Conservation (phyloP, 2,113 vertebrate genomes). For the Anser brachyrhynchus region DNA sequence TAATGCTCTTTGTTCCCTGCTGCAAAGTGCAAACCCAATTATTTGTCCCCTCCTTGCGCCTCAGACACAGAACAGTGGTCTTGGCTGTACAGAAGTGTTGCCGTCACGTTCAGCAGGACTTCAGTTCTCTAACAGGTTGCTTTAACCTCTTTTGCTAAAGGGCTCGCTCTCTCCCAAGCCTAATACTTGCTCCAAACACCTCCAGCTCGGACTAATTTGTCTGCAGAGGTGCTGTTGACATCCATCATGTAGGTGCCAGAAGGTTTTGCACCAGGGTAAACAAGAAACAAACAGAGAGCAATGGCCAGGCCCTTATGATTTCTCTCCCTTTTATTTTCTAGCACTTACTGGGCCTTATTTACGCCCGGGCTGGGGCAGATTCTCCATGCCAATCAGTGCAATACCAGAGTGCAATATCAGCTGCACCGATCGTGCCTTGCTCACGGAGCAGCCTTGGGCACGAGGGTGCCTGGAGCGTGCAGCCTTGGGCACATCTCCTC, state of each 20-base stretch:
- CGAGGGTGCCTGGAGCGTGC: neutral
- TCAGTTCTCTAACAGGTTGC: neutral
- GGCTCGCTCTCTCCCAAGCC: neutral
- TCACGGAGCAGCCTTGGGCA: neutral
- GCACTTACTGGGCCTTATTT: neutral
- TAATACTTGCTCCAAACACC: neutral
- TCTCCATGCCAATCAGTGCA: neutral
- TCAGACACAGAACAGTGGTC: neutral
- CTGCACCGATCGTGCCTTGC: accelerated
- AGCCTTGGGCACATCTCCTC: neutral
- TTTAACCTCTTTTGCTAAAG: neutral
- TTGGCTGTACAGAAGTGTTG: neutral
- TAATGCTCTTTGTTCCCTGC: neutral
- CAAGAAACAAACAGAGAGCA: neutral
- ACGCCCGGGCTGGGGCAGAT: too few species aligned
- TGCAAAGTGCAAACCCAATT: accelerated
- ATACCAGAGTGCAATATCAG: neutral
- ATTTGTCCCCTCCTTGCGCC: neutral
- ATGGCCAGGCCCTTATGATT: neutral
- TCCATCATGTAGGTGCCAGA: neutral
- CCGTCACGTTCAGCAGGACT: neutral
- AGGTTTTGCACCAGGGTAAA: neutral
- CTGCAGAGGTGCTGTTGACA: neutral
- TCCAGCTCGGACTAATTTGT: neutral
- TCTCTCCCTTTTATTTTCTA: neutral